Conservation (phyloP, 2,797 vertebrate genomes). For the Cryptoprocta ferox region DNA sequence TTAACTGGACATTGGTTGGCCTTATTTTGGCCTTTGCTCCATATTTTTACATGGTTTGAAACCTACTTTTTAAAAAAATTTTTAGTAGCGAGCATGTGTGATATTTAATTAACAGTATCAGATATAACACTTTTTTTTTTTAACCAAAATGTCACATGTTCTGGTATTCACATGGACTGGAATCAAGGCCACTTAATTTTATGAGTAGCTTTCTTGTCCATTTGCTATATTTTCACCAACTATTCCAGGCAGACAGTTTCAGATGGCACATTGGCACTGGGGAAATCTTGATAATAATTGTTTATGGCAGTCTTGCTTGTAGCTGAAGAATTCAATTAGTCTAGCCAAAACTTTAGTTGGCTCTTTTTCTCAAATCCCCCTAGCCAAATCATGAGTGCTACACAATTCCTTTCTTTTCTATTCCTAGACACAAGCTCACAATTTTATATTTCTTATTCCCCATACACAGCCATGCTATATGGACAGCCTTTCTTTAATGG, state of each 20-base stretch:
- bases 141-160: neutral
- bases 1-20: neutral
- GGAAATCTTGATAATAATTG: slow-evolving; percentile 24
- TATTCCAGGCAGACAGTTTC: neutral
- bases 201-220: neutral
- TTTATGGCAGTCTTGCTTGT: slow-evolving; percentile 18
- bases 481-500: neutral
- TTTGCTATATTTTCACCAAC: neutral
- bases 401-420: neutral
- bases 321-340: slow-evolving; percentile 44
- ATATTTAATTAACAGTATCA: neutral
- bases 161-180: neutral
- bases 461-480: neutral
- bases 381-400: neutral
- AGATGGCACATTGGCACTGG: neutral
- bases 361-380: neutral
- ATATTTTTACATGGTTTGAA: neutral
- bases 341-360: slow-evolving; percentile 4
- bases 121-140: neutral
- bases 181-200: neutral
- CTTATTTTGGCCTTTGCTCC: neutral
- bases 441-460: neutral
- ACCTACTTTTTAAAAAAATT: neutral
- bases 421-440: neutral
- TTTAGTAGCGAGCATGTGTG: neutral